Conservation (phyloP, 2,113 vertebrate genomes). For the Gavia stellata region DNA sequence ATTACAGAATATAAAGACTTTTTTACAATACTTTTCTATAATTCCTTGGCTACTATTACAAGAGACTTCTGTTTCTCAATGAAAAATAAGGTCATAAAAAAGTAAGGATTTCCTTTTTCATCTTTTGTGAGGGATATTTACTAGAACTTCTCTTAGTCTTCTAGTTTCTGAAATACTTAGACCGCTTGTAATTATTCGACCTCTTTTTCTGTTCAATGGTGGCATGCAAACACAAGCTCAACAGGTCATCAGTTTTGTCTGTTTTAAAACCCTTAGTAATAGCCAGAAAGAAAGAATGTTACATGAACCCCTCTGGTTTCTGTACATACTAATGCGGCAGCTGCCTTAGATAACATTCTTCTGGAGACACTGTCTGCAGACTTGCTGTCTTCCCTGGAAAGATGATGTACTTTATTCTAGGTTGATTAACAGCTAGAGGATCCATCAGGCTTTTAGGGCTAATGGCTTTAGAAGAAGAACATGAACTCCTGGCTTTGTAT, state of each 20-base stretch:
- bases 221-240: neutral
- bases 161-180: neutral
- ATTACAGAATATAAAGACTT: neutral
- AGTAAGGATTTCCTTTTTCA: neutral
- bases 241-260: neutral
- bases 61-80: neutral
- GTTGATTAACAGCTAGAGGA: neutral
- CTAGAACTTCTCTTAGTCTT: neutral
- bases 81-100: neutral
- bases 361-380: accelerated
- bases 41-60: neutral
- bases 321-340: accelerated
- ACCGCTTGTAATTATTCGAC: neutral
- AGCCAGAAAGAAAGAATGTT: neutral
- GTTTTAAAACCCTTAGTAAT: neutral
- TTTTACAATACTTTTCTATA: neutral
- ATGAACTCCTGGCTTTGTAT: neutral
- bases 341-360: neutral
- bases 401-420: neutral
- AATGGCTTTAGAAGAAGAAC: neutral
- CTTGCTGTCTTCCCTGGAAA: neutral
- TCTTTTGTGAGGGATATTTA: neutral
- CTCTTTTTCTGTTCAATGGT: neutral
- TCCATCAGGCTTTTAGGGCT: neutral
- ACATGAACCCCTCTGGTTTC: neutral